These are phyloP conservation scores for Agraylea sexmaculata DNA, from an alignment of 1,140 invertebrate species.

Conservation along the genomic window DNA sequence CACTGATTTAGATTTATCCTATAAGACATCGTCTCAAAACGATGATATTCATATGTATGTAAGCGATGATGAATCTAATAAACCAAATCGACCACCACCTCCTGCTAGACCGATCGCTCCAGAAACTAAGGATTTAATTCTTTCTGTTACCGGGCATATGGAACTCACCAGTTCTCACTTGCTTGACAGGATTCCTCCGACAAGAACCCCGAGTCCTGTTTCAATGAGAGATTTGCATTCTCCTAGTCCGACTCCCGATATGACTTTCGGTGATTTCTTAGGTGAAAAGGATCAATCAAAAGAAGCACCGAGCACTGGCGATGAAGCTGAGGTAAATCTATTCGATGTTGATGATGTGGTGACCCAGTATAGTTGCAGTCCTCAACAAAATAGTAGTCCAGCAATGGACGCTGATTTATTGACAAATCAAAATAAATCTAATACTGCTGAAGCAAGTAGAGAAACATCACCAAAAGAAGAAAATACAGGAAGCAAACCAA, in stretches of 20 bases:
- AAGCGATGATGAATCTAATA: conserved; percentile 25
- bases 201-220: conserved; percentile 69
- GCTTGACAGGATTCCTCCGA: conserved; percentile 67
- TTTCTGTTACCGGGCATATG: conserved; percentile 77
- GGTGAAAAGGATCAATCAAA: conserved; percentile 34
- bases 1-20: conserved; percentile 24
- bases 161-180: conserved; percentile 76
- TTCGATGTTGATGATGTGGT: conserved; percentile 21
- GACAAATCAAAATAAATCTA: conserved; percentile 3
- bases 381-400: conserved; percentile 18
- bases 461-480: conserved; percentile 23
- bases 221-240: conserved; percentile 67
- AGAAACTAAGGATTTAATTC: conserved; percentile 73
- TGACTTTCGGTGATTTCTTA: conserved; percentile 52
- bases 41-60: conserved; percentile 15
- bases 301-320: conserved; percentile 5
- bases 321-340: conserved; percentile 16
- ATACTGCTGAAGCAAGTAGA: conserved; percentile 8
- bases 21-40: conserved; percentile 13
- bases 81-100: conserved; percentile 35
- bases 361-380: conserved; percentile 17
- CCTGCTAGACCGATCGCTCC: conserved; percentile 44
- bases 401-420: conserved; percentile 10
- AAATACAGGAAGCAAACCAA: conserved; percentile 17
- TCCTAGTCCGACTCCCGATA: conserved; percentile 72